Conservation (phyloP, 2,888 invertebrate species). For the Eristalinus sepulchralis region DNA sequence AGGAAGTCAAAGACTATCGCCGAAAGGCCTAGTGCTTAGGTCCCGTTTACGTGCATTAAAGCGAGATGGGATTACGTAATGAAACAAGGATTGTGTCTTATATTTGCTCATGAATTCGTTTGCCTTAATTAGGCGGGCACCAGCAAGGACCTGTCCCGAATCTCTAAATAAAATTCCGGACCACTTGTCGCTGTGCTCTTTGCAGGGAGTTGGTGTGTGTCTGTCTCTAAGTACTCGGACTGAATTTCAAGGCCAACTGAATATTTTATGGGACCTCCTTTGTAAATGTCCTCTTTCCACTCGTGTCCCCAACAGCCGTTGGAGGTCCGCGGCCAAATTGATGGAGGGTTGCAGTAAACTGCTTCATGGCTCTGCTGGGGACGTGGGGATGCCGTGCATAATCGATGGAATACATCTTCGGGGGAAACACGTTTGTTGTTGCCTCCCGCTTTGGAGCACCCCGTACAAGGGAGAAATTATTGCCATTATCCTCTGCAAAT, state of each 20-base stretch:
- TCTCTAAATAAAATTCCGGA: background rate
- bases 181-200: too few relatives aligned
- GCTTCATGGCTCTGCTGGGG: background rate
- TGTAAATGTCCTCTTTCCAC: background rate
- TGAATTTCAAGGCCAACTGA: background rate
- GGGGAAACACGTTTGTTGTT: background rate
- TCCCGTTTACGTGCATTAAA: background rate
- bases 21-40: background rate
- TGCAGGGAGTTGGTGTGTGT: background rate
- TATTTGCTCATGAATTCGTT: background rate
- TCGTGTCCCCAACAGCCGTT: background rate
- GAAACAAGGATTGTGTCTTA: background rate
- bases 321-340: background rate
- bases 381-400: background rate
- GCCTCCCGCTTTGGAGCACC: background rate
- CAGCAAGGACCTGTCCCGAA: background rate
- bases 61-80: background rate
- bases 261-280: background rate
- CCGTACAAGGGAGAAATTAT: background rate
- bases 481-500: background rate
- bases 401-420: background rate
- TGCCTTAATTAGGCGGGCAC: background rate
- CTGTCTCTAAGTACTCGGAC: background rate
- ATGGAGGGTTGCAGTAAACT: background rate
- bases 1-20: background rate